A percentile compares a stretch with the other conserved stretches of the same genome.
Evolutionary conservation across 2,113 vertebrate species (phyloP).

Genomic region (rat (Rattus norvegicus)): DNA sequence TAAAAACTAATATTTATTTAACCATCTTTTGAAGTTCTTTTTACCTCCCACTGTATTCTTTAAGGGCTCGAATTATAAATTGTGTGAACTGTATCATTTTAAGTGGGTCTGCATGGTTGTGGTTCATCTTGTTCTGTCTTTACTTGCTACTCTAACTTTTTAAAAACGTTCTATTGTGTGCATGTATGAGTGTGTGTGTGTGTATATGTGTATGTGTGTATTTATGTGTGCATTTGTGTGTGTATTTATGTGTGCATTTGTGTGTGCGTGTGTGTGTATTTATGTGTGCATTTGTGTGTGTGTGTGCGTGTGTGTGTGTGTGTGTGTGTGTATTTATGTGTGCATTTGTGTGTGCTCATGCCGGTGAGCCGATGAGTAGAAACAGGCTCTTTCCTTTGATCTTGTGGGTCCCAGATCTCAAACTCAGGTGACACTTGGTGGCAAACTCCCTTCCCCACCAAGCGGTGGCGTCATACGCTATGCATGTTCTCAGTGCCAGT

Average conservation of each 20-base stretch:
- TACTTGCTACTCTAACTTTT: background rate
- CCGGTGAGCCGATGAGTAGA: background rate
- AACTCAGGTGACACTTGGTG: background rate
- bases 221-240: background rate
- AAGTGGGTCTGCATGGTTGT: background rate
- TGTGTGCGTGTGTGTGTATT: background rate
- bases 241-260: background rate
- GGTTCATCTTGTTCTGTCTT: background rate
- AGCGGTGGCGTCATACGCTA: fast-evolving
- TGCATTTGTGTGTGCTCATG: background rate
- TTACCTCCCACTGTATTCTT: background rate
- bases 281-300: background rate
- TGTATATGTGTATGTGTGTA: background rate
- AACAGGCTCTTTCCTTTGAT: background rate
- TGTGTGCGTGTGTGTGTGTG: background rate
- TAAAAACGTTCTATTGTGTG: background rate
- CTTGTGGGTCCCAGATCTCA: background rate
- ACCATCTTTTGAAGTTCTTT: background rate
- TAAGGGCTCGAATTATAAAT: background rate
- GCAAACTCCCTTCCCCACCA: background rate
- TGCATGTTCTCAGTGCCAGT: background rate
- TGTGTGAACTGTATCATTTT: background rate
- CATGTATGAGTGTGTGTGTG: background rate
- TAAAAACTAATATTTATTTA: background rate
- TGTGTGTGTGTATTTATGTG: background rate